These are phyloP conservation scores for Seriola rivoliana DNA, from an alignment of 2,113 vertebrate species.

Conservation along the genomic window DNA sequence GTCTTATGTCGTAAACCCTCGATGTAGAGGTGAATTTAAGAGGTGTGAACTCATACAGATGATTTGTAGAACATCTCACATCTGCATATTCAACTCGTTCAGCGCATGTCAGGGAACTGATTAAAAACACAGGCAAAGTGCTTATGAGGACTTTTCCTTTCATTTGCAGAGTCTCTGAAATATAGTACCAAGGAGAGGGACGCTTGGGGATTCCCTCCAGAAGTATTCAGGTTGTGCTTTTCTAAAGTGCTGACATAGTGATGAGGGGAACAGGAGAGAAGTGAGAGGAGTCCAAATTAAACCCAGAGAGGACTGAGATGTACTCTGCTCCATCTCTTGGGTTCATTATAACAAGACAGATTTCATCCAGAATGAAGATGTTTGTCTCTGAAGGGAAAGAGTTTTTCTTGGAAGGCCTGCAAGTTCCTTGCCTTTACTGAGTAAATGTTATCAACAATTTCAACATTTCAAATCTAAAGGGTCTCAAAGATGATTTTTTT, in stretches of 20 bases:
- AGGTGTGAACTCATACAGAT: constrained; percentile 1
- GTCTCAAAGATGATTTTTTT: not conserved
- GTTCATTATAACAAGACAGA: constrained; percentile 1
- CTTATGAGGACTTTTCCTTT: constrained; percentile 10
- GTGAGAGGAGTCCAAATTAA: constrained; percentile 18
- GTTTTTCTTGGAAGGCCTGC: not conserved
- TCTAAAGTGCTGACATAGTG: constrained; percentile 46
- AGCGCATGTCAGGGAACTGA: constrained; percentile 6
- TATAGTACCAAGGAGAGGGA: not conserved
- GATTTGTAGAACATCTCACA: constrained; percentile 22
- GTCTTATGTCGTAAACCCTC: constrained; percentile 12
- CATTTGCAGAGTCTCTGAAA: constrained; percentile 5
- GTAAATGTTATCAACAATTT: not conserved
- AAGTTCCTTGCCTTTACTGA: not conserved
- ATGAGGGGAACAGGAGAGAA: constrained; percentile 6
- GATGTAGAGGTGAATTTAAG: not conserved
- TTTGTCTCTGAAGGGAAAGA: not conserved
- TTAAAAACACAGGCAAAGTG: constrained; percentile 28
- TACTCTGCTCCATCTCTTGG: constrained; percentile 1
- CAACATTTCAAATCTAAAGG: not conserved
- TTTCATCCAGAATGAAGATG: constrained; percentile 1
- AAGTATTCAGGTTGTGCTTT: constrained; percentile 5
- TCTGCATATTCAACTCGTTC: constrained; percentile 22
- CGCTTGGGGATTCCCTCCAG: not conserved
- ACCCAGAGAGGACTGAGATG: constrained; percentile 27